These are phyloP conservation scores for Cavia aperea DNA, from an alignment of 2,113 vertebrate species.

Conservation along the genomic window DNA sequence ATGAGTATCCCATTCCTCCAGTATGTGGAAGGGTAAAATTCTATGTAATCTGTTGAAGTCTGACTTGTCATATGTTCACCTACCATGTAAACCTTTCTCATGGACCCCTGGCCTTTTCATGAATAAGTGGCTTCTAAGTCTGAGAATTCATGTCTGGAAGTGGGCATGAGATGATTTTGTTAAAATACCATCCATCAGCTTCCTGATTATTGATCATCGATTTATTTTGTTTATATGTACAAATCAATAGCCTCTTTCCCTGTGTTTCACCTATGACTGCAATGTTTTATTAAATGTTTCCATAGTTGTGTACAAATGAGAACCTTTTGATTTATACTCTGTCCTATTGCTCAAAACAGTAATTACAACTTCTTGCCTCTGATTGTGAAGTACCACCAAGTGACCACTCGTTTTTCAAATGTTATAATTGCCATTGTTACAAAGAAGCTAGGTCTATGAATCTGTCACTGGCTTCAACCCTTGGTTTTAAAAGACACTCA, in stretches of 20 bases:
- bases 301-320: background rate
- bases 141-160: background rate
- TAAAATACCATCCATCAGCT: background rate
- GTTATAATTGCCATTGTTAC: background rate
- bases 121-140: background rate
- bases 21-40: background rate
- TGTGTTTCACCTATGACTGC: background rate
- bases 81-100: background rate
- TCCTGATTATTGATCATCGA: background rate
- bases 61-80: background rate
- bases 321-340: background rate
- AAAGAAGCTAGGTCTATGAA: background rate
- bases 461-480: background rate
- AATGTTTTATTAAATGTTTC: slow-evolving; percentile 17
- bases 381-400: background rate
- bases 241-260: background rate
- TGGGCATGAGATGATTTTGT: background rate
- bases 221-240: background rate
- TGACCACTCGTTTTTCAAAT: slow-evolving; percentile 23
- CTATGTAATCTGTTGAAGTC: background rate
- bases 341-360: background rate
- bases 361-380: background rate
- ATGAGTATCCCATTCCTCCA: background rate
- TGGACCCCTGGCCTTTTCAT: background rate
- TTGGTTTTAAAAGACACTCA: background rate